A percentile compares a stretch with the other conserved stretches of the same genome.
These are phyloP conservation scores for Cremastobaeus sp. DNA, from an alignment of 2,888 invertebrate species.

Conservation along the genomic window DNA sequence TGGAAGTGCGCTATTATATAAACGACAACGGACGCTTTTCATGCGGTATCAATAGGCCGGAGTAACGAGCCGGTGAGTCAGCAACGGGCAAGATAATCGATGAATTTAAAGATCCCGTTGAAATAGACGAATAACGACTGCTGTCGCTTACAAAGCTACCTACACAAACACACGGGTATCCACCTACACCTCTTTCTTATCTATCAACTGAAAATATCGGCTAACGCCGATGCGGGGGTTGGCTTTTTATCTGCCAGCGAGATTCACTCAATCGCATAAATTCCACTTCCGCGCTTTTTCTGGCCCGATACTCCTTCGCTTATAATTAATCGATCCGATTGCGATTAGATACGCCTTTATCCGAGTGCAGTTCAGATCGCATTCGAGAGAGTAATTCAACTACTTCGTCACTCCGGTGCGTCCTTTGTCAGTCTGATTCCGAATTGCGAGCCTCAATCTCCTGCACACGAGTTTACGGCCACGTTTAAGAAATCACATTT, in stretches of 20 bases:
- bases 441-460: no score
- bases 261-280: conserved; percentile 51
- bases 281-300: conserved; percentile 39
- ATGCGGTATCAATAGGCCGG: conserved; percentile 22
- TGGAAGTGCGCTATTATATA: conserved; percentile 2
- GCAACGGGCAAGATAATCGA: conserved; percentile 47
- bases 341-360: conserved; percentile 29
- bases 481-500: no score
- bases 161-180: conserved; percentile 44
- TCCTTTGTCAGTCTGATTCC: no score
- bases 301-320: conserved; percentile 18
- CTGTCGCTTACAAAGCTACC: conserved; percentile 53
- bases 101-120: conserved; percentile 53
- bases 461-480: no score
- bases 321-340: conserved; percentile 37
- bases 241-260: conserved; percentile 42
- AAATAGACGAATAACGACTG: conserved; percentile 54
- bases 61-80: conserved; percentile 51
- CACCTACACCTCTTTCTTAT: conserved; percentile 52
- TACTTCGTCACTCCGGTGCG: no score
- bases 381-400: no score
- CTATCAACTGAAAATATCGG: conserved; percentile 47
- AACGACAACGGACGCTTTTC: conserved; percentile 26
- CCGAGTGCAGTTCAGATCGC: not conserved
- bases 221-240: conserved; percentile 46